Percentiles rank a stretch among this genome's conserved stretches.
phyloP scores from a whole-genome alignment of 2,113 vertebrate species.

The Thunnus thynnus region DNA sequence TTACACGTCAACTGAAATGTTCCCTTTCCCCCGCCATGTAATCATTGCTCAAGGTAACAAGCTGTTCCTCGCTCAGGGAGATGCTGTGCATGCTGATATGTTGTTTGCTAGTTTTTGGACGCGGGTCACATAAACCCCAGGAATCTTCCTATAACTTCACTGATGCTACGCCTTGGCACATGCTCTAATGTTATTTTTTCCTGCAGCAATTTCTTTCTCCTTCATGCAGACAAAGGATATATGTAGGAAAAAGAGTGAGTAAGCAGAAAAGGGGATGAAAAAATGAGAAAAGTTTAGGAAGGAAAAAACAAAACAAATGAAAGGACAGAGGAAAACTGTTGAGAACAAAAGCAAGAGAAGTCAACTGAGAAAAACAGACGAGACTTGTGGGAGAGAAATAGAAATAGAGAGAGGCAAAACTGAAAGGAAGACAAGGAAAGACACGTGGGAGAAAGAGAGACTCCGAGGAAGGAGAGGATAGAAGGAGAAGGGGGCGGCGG shows the following conservation, averaged over 20 bases:
- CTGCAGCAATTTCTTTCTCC: slow-evolving; percentile 25
- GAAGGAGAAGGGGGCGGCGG: slow-evolving; percentile 30
- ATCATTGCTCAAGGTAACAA: slow-evolving; percentile 61
- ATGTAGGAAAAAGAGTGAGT: not conserved
- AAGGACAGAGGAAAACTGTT: slow-evolving; percentile 35
- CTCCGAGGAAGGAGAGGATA: slow-evolving; percentile 45
- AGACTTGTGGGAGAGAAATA: slow-evolving; percentile 27
- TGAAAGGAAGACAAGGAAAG: slow-evolving; percentile 42
- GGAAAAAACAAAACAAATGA: slow-evolving; percentile 3
- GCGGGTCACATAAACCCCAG: slow-evolving; percentile 24
- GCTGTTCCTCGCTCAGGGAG: slow-evolving; percentile 10
- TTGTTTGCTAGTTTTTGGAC: not conserved
- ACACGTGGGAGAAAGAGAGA: slow-evolving; percentile 60
- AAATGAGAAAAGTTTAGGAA: slow-evolving; percentile 21
- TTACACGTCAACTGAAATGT: slow-evolving; percentile 52
- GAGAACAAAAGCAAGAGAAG: slow-evolving; percentile 8
- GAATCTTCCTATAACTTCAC: slow-evolving; percentile 5
- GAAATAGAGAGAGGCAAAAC: slow-evolving; percentile 56
- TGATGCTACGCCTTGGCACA: not conserved
- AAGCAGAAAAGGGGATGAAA: not conserved
- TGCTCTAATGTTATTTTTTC: slow-evolving; percentile 14
- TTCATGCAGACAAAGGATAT: not conserved
- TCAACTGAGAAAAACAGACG: slow-evolving; percentile 34
- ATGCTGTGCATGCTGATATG: slow-evolving; percentile 31
- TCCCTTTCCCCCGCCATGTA: slow-evolving; percentile 12